phyloP scores from a whole-genome alignment of 92 coral and sea anemone species.

The Porites lobata region DNA sequence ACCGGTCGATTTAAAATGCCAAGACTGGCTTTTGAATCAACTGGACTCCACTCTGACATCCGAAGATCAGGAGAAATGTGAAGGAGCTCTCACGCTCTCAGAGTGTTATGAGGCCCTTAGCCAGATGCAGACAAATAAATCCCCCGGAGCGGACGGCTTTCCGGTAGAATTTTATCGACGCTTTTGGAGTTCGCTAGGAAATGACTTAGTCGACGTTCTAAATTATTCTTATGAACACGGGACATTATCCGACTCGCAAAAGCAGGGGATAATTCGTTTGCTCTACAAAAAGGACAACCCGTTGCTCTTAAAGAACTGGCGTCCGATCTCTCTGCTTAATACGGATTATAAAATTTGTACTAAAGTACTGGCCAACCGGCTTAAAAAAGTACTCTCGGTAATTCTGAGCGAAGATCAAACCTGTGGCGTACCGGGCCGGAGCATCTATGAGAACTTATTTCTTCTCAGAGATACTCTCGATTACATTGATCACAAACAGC shows the following conservation, averaged over 20 bases:
- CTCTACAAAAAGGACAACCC: conserved; percentile 32
- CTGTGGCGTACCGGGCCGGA: conserved; percentile 11
- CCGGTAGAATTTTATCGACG: conserved; percentile 27
- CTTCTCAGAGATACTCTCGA: neutral
- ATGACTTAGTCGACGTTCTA: neutral
- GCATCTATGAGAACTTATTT: conserved; percentile 23
- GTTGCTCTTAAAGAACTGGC: conserved; percentile 14
- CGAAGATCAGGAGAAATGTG: conserved; percentile 14
- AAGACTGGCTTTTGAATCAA: conserved; percentile 27
- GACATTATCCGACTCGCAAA: conserved; percentile 9
- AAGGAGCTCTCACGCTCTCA: conserved; percentile 2
- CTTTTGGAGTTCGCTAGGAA: conserved; percentile 15
- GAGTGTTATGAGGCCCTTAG: conserved; percentile 40
- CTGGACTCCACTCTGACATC: neutral
- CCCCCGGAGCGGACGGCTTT: conserved; percentile 35
- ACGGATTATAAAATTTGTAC: conserved; percentile 33
- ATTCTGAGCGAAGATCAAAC: conserved; percentile 34
- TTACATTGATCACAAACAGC: neutral
- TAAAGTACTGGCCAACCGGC: conserved; percentile 3
- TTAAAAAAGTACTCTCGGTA: conserved; percentile 15
- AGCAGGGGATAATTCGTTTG: conserved; percentile 4
- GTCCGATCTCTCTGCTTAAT: conserved; percentile 7
- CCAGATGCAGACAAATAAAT: conserved; percentile 27
- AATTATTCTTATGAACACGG: neutral
- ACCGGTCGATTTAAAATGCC: neutral